Evolutionary conservation across 2,797 vertebrate genomes (phyloP), one percentile per base, ranked within the genome.

Genomic region (Myiotriccus ornatus): DNA sequence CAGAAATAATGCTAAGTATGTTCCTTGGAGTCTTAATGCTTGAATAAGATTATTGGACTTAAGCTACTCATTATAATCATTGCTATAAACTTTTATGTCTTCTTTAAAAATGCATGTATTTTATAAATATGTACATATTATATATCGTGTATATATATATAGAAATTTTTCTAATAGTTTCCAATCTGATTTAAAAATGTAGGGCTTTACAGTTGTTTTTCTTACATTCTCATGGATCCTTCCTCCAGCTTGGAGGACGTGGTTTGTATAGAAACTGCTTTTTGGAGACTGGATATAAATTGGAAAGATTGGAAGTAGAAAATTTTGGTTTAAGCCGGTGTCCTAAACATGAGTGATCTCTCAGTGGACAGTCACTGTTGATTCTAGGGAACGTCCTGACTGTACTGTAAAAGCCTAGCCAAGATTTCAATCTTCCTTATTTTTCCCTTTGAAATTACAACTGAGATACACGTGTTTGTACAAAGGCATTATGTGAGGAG

Each of bases 141-240:
- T 44, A 24, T 39, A n/a, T 79, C 69, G 46, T 30, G 7, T 59
- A 52, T 52, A 52, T 52, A 52, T 62, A 55, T 59, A 69, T 68
- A 39, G 12, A 89, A 87, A 87, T 60, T 47, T 90, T 94, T 63
- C 44, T 93, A 92, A 83, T 77, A 27, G 85, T 81, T 97, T 96
- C 55, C 30, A 67, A 13, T 85, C 90, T 89, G 37, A 77, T 91
- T 91, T 91, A 95, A 94, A 80, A 94, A 57, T 5, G 84, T 79
- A 77, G 87, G 30, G 43, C 41, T 17, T 93, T 81, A 84, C 56
- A 95, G 32, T 68, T 91, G 55, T 39, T 94, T 56, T 80, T 94
- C 81, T 95, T 94, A 89, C 63, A 67, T 81, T 79, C 53, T 71
- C 53, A 47, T 71, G 76, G 67, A 35, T 78, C 55, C 37, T 89